Evolutionary conservation across 2,888 invertebrate species (phyloP).

Genomic region (Trisateles emortualis): DNA sequence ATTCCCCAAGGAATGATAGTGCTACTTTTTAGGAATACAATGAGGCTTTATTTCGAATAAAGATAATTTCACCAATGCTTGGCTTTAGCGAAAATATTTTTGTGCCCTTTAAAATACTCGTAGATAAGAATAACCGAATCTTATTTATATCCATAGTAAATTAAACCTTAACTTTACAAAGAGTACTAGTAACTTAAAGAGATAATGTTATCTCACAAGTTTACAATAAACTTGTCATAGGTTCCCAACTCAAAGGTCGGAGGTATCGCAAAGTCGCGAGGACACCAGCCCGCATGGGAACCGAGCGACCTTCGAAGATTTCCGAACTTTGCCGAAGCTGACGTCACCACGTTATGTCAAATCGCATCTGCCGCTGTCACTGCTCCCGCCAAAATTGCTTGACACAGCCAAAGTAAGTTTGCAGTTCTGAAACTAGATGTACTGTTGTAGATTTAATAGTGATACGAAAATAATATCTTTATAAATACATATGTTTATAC

Average conservation of each 20-base stretch:
- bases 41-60: too few species aligned
- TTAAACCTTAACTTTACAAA: neutral
- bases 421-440: neutral
- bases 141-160: too few species aligned
- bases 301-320: conserved; percentile 57
- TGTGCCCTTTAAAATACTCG: too few species aligned
- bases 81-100: too few species aligned
- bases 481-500: too few species aligned
- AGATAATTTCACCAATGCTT: too few species aligned
- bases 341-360: conserved; percentile 88
- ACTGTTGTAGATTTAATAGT: neutral
- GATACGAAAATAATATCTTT: too few species aligned
- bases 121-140: too few species aligned
- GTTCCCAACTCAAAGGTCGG: conserved; percentile 52
- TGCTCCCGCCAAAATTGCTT: conserved; percentile 88
- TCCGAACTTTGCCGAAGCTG: conserved; percentile 50
- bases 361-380: conserved; percentile 91
- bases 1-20: too few species aligned
- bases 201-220: conserved; percentile 4
- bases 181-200: neutral
- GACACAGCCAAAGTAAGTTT: conserved; percentile 86
- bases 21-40: too few species aligned
- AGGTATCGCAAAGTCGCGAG: conserved; percentile 21
- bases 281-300: conserved; percentile 26
- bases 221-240: conserved; percentile 38